Conservation (phyloP, 2,888 invertebrate genomes). For the Drosophila barbarae region DNA sequence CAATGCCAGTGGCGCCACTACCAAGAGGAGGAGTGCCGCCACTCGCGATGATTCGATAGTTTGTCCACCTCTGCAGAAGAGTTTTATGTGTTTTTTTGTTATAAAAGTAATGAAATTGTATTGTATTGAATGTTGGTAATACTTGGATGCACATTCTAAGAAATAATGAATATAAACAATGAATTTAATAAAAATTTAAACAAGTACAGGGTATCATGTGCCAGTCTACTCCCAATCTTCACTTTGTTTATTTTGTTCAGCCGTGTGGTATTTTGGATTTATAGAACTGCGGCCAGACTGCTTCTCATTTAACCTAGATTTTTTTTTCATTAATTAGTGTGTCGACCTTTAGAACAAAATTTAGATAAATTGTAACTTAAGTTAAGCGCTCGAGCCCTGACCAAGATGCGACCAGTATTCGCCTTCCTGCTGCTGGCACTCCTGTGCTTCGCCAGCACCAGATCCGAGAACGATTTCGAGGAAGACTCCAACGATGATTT, state of each 20-base stretch:
- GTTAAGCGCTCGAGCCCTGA: conserved; percentile 40
- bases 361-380: conserved; percentile 53
- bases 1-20: too few species aligned
- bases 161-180: too few species aligned
- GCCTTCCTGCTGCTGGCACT: conserved; percentile 61
- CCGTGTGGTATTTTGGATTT: neutral
- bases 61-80: too few species aligned
- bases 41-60: too few species aligned
- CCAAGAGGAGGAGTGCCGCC: too few species aligned
- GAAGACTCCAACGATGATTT: conserved; percentile 92
- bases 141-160: too few species aligned
- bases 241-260: neutral
- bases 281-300: conserved; percentile 6
- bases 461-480: conserved; percentile 58
- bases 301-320: conserved; percentile 39
- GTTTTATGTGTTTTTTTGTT: too few species aligned
- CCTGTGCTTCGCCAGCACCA: conserved; percentile 50
- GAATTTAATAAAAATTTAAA: neutral
- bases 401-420: conserved; percentile 63
- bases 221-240: neutral
- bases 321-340: conserved; percentile 49
- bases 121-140: too few species aligned
- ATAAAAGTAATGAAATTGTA: too few species aligned
- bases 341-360: conserved; percentile 48
- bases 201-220: neutral